Evolutionary conservation across 2,797 vertebrate species (phyloP).

Genomic region (Coendou prehensilis): DNA sequence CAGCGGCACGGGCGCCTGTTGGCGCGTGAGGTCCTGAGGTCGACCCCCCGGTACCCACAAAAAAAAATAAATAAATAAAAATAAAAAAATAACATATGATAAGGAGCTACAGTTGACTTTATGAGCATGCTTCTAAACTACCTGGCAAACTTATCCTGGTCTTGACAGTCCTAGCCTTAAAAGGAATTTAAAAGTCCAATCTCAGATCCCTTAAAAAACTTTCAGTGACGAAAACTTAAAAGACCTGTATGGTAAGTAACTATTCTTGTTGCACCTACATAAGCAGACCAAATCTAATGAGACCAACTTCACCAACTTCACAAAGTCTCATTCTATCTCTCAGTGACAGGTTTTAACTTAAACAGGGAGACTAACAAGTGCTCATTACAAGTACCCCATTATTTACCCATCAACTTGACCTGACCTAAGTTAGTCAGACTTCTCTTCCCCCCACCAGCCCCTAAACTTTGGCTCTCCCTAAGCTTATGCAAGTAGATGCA

Average conservation of each 20-base stretch:
- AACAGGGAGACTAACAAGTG: constrained; percentile 7
- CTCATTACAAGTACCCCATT: not conserved
- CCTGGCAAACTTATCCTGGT: constrained; percentile 37
- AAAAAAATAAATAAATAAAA: too few species aligned
- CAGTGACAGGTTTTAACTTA: constrained; percentile 28
- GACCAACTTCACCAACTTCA: constrained; percentile 30
- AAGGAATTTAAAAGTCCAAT: constrained; percentile 35
- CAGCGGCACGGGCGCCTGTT: too few species aligned
- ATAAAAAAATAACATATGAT: constrained; percentile 11
- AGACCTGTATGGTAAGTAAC: not conserved
- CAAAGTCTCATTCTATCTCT: not conserved
- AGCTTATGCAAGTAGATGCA: constrained; percentile 58
- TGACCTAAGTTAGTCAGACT: constrained; percentile 54
- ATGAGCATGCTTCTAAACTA: not conserved
- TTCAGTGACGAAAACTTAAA: constrained; percentile 12
- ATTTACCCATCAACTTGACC: not conserved
- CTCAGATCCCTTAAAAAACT: constrained; percentile 28
- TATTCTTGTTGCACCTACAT: not conserved
- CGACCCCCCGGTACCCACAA: too few species aligned
- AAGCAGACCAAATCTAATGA: constrained; percentile 38
- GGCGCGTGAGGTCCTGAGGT: too few species aligned
- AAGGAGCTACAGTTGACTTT: constrained; percentile 38
- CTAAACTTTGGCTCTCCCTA: constrained; percentile 38
- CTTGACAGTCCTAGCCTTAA: not conserved
- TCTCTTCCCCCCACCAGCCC: not conserved